These are phyloP conservation scores for Drosophila longiperda DNA, from an alignment of 2,888 invertebrate genomes.

Conservation along the genomic window DNA sequence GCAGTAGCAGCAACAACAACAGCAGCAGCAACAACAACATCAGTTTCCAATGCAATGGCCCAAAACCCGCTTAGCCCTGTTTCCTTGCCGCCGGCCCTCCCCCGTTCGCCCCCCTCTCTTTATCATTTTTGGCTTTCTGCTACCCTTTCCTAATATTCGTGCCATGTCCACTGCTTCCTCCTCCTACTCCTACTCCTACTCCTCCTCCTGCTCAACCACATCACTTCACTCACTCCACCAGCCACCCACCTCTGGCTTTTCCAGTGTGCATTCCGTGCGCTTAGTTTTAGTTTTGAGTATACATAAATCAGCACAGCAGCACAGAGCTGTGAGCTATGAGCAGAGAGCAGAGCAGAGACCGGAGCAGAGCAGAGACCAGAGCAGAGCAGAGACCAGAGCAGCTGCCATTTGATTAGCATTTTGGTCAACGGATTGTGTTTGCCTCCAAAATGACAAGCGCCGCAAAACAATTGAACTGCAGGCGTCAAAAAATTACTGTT, in stretches of 20 bases:
- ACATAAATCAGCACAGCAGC: slow-evolving; percentile 50
- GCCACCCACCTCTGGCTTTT: neutral
- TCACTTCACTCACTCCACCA: too few relatives aligned
- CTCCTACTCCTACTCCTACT: too few relatives aligned
- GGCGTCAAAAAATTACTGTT: neutral
- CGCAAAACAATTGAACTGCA: neutral
- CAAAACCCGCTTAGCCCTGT: slow-evolving; percentile 10
- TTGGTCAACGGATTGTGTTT: slow-evolving; percentile 14
- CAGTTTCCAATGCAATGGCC: slow-evolving; percentile 35
- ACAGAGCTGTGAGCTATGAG: neutral
- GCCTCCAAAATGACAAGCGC: slow-evolving; percentile 9
- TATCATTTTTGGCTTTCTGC: slow-evolving; percentile 8
- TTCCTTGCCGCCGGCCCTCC: neutral
- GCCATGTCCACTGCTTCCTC: neutral
- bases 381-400: neutral
- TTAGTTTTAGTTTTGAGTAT: slow-evolving; percentile 52
- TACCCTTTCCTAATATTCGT: slow-evolving; percentile 11
- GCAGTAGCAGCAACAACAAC: neutral
- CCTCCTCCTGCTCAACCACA: neutral
- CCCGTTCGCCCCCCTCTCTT: neutral
- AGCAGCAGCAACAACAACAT: slow-evolving; percentile 8
- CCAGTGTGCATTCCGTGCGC: slow-evolving; percentile 23
- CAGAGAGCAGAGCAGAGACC: neutral
- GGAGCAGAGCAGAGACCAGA: neutral
- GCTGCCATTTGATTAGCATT: slow-evolving; percentile 52